Conservation (phyloP, 2,888 invertebrate species). For the Lasioglossum figueresi region DNA sequence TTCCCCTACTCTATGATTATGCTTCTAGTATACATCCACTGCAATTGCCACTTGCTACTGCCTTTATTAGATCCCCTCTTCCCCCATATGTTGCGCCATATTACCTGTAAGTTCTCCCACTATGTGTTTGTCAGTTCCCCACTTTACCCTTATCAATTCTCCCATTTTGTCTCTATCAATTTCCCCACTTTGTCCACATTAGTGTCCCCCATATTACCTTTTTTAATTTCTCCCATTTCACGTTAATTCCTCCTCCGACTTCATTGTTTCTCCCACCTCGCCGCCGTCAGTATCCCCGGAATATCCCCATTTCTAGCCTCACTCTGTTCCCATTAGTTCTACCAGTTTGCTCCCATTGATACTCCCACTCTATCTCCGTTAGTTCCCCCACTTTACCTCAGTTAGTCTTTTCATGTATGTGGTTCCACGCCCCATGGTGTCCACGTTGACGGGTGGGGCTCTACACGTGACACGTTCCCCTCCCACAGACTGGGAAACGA, state of each 20-base stretch:
- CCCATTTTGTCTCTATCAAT: background rate
- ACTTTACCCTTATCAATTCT: background rate
- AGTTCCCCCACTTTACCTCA: background rate
- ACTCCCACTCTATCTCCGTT: background rate
- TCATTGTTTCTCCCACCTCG: background rate
- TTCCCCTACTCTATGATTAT: background rate
- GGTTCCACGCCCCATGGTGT: background rate
- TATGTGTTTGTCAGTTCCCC: background rate
- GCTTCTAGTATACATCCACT: background rate
- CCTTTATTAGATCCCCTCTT: background rate
- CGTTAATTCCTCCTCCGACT: background rate
- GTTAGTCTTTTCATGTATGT: background rate
- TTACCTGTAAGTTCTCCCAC: background rate
- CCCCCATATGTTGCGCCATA: background rate
- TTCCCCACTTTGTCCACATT: background rate
- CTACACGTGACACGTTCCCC: background rate
- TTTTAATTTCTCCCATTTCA: background rate
- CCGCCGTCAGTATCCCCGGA: background rate
- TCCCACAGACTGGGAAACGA: background rate
- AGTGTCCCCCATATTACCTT: background rate
- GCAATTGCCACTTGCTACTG: background rate
- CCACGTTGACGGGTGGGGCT: background rate
- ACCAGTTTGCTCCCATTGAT: background rate
- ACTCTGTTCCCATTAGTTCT: background rate
- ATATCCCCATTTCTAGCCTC: background rate